phyloP scores from a whole-genome alignment of 2,797 vertebrate genomes.

The Petrocephalus schoutedeni region DNA sequence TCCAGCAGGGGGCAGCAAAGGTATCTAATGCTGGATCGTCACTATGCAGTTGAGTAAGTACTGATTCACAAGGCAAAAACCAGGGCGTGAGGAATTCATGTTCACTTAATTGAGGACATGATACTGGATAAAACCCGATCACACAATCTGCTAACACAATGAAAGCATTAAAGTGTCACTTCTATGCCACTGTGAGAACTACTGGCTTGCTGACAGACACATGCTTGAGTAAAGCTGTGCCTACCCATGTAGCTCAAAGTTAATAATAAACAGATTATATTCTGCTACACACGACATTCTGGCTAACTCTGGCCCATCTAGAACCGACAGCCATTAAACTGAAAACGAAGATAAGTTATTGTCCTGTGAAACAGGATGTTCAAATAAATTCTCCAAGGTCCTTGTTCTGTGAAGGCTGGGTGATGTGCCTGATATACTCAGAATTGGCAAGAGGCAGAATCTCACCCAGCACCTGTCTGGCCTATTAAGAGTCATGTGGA shows the following conservation, averaged over 20 bases:
- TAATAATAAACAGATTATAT: not conserved
- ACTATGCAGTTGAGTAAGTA: not conserved
- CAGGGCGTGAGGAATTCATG: not conserved
- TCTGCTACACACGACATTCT: not conserved
- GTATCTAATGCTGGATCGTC: not conserved
- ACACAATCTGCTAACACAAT: not conserved
- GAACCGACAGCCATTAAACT: not conserved
- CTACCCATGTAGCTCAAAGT: not conserved
- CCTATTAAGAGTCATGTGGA: not conserved
- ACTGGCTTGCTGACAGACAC: not conserved
- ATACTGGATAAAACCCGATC: not conserved
- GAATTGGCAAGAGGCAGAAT: not conserved
- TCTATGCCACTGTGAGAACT: not conserved
- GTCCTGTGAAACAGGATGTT: not conserved
- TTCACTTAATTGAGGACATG: constrained; percentile 1
- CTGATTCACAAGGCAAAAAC: not conserved
- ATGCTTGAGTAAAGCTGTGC: not conserved
- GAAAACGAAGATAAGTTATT: not conserved
- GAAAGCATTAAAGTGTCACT: not conserved
- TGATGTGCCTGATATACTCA: not conserved
- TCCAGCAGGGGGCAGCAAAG: constrained; percentile 6
- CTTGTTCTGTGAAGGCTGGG: not conserved
- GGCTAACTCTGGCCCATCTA: not conserved
- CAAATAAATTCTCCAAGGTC: not conserved
- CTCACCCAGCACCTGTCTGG: not conserved